Conservation (phyloP, 1,140 invertebrate species). For the Teleopsis dalmanni region DNA sequence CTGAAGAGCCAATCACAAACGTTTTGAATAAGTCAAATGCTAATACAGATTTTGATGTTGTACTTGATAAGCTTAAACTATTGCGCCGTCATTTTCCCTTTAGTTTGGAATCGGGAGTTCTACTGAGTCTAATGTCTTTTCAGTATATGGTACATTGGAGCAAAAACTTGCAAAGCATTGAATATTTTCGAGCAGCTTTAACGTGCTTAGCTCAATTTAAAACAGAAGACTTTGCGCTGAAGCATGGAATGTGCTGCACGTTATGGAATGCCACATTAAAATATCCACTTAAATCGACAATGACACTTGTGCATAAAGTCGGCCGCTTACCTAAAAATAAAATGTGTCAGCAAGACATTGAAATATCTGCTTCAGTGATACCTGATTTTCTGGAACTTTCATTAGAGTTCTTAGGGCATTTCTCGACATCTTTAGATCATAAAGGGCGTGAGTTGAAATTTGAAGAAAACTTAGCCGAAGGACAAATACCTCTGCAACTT, state of each 20-base stretch:
- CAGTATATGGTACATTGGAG: conserved; percentile 82
- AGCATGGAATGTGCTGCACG: conserved; percentile 69
- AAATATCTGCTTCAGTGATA: conserved; percentile 61
- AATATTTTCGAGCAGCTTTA: conserved; percentile 56
- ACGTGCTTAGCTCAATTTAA: conserved; percentile 48
- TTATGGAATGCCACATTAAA: conserved; percentile 81
- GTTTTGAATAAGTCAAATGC: conserved; percentile 9
- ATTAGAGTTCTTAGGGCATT: conserved; percentile 65
- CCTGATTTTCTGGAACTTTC: conserved; percentile 61
- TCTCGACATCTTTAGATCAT: conserved; percentile 46
- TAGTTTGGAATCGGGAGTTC: conserved; percentile 67
- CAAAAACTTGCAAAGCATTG: conserved; percentile 62
- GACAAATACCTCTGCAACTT: conserved; percentile 60
- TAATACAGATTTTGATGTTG: conserved; percentile 31
- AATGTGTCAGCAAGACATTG: conserved; percentile 65
- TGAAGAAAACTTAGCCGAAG: conserved; percentile 63
- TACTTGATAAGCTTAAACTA: conserved; percentile 53
- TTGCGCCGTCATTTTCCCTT: conserved; percentile 73
- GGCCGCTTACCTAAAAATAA: conserved; percentile 81
- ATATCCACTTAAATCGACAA: conserved; percentile 62
- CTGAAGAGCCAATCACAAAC: conserved; percentile 15
- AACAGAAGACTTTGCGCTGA: conserved; percentile 54
- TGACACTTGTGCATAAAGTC: conserved; percentile 78
- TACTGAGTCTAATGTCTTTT: conserved; percentile 83
- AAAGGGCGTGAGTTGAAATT: conserved; percentile 50